Evolutionary conservation across 1,140 invertebrate species (phyloP).

Genomic region (Grapholita molesta): DNA sequence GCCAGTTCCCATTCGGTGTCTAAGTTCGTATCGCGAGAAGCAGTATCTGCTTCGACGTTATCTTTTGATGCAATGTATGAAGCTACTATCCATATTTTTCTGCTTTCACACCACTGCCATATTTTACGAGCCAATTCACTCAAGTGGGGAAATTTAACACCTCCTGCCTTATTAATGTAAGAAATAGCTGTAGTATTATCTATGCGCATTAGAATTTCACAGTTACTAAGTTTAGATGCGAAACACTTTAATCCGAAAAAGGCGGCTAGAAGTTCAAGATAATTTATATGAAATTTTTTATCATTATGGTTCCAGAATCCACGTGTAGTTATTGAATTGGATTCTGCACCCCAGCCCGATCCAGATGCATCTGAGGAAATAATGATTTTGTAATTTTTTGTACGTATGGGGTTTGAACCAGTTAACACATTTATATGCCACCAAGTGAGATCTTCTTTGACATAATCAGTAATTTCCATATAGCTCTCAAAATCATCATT

Average conservation of each 20-base stretch:
- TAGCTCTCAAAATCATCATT: constrained; percentile 4
- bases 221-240: constrained; percentile 27
- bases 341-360: constrained; percentile 36
- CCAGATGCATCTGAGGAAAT: constrained; percentile 15
- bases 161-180: constrained; percentile 24
- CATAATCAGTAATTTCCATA: background rate
- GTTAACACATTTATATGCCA: constrained; percentile 3
- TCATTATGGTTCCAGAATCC: constrained; percentile 34
- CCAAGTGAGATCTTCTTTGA: constrained; percentile 15
- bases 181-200: constrained; percentile 34
- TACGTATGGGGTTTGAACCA: background rate
- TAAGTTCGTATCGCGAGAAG: constrained; percentile 18
- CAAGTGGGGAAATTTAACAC: constrained; percentile 26
- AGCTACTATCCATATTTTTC: constrained; percentile 34
- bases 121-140: constrained; percentile 29
- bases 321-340: constrained; percentile 22
- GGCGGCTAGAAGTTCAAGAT: constrained; percentile 37
- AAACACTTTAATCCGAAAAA: constrained; percentile 44
- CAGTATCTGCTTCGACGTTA: constrained; percentile 27
- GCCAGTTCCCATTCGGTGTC: constrained; percentile 31
- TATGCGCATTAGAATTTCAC: constrained; percentile 31
- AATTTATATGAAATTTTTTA: constrained; percentile 19
- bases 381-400: background rate
- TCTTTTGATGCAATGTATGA: constrained; percentile 32
- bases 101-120: constrained; percentile 34